These are phyloP conservation scores for Allobates femoralis DNA, from an alignment of 2,797 vertebrate species.

Conservation along the genomic window DNA sequence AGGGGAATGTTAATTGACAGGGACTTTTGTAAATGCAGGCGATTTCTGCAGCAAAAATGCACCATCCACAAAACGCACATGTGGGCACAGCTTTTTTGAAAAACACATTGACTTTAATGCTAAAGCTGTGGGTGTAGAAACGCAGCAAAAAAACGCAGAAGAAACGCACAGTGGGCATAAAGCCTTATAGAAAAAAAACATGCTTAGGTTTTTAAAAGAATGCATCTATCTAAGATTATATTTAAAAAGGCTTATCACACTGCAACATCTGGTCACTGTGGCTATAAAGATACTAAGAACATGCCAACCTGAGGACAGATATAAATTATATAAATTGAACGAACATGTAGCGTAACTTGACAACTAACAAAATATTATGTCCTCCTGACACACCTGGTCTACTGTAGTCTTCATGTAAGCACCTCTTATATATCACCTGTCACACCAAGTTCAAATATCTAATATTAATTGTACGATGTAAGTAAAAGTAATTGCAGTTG, in stretches of 20 bases:
- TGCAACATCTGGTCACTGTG: not conserved
- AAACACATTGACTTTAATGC: no score
- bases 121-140: no score
- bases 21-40: no score
- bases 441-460: not conserved
- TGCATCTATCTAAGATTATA: not conserved
- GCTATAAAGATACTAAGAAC: not conserved
- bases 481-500: constrained; percentile 1
- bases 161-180: no score
- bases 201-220: not conserved
- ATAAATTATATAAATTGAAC: no score
- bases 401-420: not conserved
- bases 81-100: no score
- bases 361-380: not conserved
- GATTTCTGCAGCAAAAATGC: no score
- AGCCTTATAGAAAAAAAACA: no score
- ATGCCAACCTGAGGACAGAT: not conserved
- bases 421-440: not conserved
- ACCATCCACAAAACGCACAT: no score
- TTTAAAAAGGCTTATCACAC: no score
- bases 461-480: not conserved
- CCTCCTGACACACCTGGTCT: not conserved
- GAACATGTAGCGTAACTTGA: not conserved
- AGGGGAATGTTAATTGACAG: no score
- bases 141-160: no score